Conservation (phyloP, 1,140 invertebrate species). For the Apis cerana region DNA sequence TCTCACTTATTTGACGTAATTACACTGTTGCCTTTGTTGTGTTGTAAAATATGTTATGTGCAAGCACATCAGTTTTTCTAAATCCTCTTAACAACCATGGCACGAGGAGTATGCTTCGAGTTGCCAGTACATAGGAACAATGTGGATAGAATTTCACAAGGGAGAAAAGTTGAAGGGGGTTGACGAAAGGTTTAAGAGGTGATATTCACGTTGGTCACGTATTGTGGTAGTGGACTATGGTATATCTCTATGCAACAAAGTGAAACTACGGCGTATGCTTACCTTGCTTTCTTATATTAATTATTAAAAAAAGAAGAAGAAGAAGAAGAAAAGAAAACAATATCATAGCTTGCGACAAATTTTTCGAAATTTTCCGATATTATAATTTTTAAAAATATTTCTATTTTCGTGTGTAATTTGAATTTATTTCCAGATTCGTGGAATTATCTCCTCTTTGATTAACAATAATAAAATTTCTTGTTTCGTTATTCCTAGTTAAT, state of each 20-base stretch:
- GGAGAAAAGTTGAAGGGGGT: not conserved
- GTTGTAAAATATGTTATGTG: slow-evolving; percentile 2
- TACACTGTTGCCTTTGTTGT: not conserved
- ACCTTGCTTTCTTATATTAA: not conserved
- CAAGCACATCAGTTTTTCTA: not conserved
- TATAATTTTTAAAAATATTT: no score
- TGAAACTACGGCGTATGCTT: not conserved
- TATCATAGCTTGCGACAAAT: no score
- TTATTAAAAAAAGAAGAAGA: not conserved
- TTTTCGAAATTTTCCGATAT: no score
- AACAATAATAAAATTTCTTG: no score
- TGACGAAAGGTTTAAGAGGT: slow-evolving; percentile 23
- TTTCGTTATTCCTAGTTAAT: no score
- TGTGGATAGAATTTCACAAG: slow-evolving; percentile 45
- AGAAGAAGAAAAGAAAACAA: no score
- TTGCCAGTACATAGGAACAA: not conserved
- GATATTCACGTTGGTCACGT: slow-evolving; percentile 73
- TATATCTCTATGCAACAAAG: slow-evolving; percentile 62
- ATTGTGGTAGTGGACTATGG: slow-evolving; percentile 63
- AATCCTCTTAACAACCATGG: not conserved
- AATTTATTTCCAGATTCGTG: no score
- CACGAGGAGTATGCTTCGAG: not conserved
- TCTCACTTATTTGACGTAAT: no score
- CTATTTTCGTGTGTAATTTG: no score
- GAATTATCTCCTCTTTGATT: no score